Conservation (phyloP, 2,113 vertebrate species). For the Choloepus hoffmanni region DNA sequence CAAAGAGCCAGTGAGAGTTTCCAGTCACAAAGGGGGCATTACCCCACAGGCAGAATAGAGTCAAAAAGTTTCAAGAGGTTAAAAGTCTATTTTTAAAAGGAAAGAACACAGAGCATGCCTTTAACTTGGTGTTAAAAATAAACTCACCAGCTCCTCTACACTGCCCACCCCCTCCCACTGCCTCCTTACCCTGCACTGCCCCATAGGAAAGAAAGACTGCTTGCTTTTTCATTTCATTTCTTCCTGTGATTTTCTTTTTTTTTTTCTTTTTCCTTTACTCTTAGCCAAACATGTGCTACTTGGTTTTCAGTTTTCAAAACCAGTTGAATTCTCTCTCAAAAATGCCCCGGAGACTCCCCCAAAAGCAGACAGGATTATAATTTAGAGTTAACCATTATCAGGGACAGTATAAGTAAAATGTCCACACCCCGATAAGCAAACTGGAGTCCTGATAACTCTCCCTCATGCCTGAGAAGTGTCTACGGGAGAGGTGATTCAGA, state of each 20-base stretch:
- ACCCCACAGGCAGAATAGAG: constrained; percentile 63
- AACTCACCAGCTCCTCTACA: constrained; percentile 53
- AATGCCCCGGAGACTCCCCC: background rate
- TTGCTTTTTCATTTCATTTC: constrained; percentile 29
- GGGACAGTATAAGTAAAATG: background rate
- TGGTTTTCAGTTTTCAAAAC: constrained; percentile 57
- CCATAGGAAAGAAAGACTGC: constrained; percentile 28
- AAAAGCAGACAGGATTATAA: background rate
- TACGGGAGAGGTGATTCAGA: no score
- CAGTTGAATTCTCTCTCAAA: constrained; percentile 18
- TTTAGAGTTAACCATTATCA: background rate
- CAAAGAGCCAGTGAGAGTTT: constrained; percentile 67
- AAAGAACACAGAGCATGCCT: constrained; percentile 71
- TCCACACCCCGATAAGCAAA: background rate
- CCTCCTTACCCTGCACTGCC: constrained; percentile 9
- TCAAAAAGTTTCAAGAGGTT: constrained; percentile 73
- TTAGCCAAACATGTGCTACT: constrained; percentile 29
- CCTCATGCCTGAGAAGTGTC: background rate
- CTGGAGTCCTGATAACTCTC: background rate
- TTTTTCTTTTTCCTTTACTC: background rate
- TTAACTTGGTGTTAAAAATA: constrained; percentile 76
- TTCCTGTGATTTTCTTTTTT: background rate
- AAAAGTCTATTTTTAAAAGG: constrained; percentile 79
- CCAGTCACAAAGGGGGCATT: constrained; percentile 71
- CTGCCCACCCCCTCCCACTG: constrained; percentile 11